phyloP scores from a whole-genome alignment of 2,888 invertebrate species.

The Emmelina monodactyla region DNA sequence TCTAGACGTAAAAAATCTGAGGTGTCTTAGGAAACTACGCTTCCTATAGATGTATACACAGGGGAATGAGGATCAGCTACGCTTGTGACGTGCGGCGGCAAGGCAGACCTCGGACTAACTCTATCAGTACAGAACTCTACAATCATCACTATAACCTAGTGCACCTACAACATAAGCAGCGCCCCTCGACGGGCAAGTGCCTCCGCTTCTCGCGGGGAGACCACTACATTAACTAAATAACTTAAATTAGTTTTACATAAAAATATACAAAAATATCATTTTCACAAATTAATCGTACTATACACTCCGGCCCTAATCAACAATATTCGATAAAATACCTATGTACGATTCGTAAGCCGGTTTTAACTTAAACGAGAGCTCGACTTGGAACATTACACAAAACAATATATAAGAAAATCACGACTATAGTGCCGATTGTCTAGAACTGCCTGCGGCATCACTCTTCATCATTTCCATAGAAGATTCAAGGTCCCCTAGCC shows the following conservation, averaged over 20 bases:
- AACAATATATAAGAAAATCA: slow-evolving; percentile 55
- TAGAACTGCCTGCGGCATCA: slow-evolving; percentile 61
- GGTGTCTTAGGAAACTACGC: slow-evolving; percentile 64
- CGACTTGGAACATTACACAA: slow-evolving; percentile 55
- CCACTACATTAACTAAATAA: slow-evolving; percentile 52
- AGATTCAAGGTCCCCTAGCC: slow-evolving; percentile 67
- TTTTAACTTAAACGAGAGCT: slow-evolving; percentile 63
- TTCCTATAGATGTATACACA: slow-evolving; percentile 63
- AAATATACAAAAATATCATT: slow-evolving; percentile 67
- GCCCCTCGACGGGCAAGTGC: slow-evolving; percentile 35
- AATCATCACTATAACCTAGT: slow-evolving; percentile 59
- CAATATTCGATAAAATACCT: slow-evolving; percentile 52
- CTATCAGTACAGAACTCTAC: slow-evolving; percentile 63
- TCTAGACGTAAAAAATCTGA: slow-evolving; percentile 66
- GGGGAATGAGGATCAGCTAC: slow-evolving; percentile 63
- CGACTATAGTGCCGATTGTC: slow-evolving; percentile 66
- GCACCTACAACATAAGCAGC: slow-evolving; percentile 41
- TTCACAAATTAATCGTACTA: slow-evolving; percentile 63
- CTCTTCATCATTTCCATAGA: slow-evolving; percentile 42
- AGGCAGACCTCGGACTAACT: slow-evolving; percentile 60
- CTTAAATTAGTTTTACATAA: slow-evolving; percentile 59
- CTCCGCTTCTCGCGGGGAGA: slow-evolving; percentile 36
- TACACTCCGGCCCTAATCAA: slow-evolving; percentile 60
- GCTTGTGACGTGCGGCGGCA: slow-evolving; percentile 60
- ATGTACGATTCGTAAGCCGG: slow-evolving; percentile 61